Evolutionary conservation across 2,797 vertebrate genomes (phyloP).

Genomic region (Rallus crepitans): DNA sequence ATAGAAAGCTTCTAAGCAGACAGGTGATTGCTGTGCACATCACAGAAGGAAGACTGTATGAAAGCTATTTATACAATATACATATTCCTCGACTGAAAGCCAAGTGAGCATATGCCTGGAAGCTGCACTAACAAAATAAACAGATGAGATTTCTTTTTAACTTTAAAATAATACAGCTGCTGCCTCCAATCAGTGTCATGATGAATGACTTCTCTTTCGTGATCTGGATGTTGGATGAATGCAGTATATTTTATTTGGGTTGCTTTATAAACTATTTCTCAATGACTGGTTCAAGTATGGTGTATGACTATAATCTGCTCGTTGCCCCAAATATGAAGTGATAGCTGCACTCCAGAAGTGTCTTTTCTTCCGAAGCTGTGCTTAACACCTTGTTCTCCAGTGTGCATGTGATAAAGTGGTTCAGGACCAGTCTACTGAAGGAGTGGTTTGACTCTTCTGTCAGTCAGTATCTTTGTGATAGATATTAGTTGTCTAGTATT

Average conservation of each 20-base stretch:
- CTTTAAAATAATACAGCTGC: constrained; percentile 31
- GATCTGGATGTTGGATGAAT: background rate
- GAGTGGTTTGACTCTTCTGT: background rate
- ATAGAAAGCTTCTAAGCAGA: constrained; percentile 41
- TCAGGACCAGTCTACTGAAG: background rate
- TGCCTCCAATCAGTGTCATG: constrained; percentile 25
- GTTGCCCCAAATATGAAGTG: background rate
- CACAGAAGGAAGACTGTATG: background rate
- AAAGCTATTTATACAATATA: constrained; percentile 57
- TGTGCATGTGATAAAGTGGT: background rate
- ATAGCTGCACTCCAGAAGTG: background rate
- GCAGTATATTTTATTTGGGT: background rate
- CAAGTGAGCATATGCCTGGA: constrained; percentile 41
- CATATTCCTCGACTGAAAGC: constrained; percentile 48
- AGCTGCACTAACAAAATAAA: constrained; percentile 56
- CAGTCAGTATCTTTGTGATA: background rate
- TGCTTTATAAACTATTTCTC: constrained; percentile 7
- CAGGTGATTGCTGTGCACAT: constrained; percentile 28
- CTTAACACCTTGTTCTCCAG: background rate
- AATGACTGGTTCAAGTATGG: background rate
- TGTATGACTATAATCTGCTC: background rate
- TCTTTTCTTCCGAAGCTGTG: background rate
- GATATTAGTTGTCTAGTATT: background rate
- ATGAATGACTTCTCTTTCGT: constrained; percentile 17
- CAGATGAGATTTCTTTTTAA: constrained; percentile 39